Percentiles rank a stretch among this genome's conserved stretches.
Evolutionary conservation across 2,113 vertebrate species (phyloP).

Genomic region (Chelonoidis abingdonii): DNA sequence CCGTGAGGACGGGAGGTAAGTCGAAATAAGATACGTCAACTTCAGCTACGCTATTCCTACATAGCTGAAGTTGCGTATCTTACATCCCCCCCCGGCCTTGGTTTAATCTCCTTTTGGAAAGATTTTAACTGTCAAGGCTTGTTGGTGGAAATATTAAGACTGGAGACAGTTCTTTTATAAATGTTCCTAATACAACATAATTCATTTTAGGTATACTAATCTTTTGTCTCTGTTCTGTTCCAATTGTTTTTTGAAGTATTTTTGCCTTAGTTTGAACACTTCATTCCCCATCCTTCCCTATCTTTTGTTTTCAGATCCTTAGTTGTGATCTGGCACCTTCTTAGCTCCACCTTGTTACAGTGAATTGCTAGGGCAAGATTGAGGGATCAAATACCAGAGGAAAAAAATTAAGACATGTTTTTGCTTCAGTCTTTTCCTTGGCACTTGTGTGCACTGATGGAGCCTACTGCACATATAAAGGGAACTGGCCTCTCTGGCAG

Average conservation of each 20-base stretch:
- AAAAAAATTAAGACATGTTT: neutral
- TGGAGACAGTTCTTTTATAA: neutral
- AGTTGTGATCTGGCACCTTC: neutral
- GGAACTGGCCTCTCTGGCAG: neutral
- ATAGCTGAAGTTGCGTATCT: too few relatives aligned
- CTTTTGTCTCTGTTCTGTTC: neutral
- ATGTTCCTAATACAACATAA: fast-evolving
- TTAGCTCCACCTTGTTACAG: neutral
- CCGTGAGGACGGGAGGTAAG: too few relatives aligned
- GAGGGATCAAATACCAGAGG: too few relatives aligned
- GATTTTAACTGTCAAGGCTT: neutral
- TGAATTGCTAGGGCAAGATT: neutral
- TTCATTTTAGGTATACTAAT: neutral
- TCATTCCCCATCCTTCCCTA: neutral
- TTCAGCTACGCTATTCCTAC: too few relatives aligned
- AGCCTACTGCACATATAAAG: neutral
- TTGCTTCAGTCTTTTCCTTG: neutral
- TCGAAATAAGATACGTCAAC: too few relatives aligned
- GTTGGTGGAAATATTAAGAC: fast-evolving
- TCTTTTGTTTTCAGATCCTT: neutral
- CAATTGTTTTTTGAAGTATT: neutral
- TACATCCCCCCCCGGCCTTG: too few relatives aligned
- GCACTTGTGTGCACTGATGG: neutral
- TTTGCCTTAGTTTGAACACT: neutral
- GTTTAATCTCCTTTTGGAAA: neutral